These are phyloP conservation scores for Tragulus kanchil DNA, from an alignment of 2,113 vertebrate genomes.

Conservation along the genomic window DNA sequence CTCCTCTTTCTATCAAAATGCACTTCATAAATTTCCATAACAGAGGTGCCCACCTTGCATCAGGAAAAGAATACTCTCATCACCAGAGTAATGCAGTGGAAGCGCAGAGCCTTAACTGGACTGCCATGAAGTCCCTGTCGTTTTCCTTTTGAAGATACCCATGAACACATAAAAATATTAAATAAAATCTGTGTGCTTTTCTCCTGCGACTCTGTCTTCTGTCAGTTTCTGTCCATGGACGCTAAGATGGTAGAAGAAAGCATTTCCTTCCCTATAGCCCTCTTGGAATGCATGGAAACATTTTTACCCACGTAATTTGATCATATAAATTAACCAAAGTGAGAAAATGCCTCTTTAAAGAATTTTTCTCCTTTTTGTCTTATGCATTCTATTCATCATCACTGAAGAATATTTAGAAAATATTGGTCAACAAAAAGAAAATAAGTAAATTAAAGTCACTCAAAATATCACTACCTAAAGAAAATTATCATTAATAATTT, in stretches of 20 bases:
- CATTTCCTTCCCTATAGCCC: neutral
- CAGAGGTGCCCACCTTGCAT: too few species aligned
- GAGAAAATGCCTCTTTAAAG: neutral
- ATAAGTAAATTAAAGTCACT: neutral
- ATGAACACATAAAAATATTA: neutral
- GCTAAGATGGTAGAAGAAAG: neutral
- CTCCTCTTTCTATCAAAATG: neutral
- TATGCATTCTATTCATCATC: neutral
- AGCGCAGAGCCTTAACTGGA: neutral
- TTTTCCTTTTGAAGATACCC: neutral
- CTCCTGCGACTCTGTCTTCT: neutral
- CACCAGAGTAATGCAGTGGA: neutral
- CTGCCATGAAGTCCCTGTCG: neutral
- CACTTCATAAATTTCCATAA: neutral
- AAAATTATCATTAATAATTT: neutral
- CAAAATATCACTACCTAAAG: neutral
- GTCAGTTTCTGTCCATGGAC: neutral
- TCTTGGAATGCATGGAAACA: neutral
- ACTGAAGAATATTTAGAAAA: conserved; percentile 24
- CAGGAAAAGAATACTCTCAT: neutral
- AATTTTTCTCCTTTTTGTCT: neutral
- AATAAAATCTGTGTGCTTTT: neutral
- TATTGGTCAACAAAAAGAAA: neutral
- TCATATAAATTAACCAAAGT: neutral
- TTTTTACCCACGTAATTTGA: neutral